phyloP scores from a whole-genome alignment of 2,113 vertebrate genomes.

The Oryzias celebensis region DNA sequence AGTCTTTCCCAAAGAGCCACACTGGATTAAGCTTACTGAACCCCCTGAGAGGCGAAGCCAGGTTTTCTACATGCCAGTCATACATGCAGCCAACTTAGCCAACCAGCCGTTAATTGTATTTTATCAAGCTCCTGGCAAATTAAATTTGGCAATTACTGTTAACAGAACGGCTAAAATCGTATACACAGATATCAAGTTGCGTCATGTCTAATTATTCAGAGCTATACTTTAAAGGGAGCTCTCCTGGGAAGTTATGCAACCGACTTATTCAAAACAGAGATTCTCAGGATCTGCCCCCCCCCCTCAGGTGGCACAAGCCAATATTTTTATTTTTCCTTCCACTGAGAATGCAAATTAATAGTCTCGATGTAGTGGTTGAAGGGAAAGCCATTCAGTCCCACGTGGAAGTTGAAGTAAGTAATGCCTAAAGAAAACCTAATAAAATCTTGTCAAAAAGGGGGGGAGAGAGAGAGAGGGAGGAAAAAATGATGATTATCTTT shows the following conservation, averaged over 20 bases:
- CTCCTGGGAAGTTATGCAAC: constrained; percentile 43
- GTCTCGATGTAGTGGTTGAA: constrained; percentile 17
- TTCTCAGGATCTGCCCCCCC: constrained; percentile 3
- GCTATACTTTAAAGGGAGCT: constrained; percentile 41
- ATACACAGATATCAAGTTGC: constrained; percentile 47
- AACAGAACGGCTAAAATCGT: constrained; percentile 44
- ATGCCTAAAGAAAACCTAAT: constrained; percentile 86
- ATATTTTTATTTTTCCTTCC: constrained; percentile 25
- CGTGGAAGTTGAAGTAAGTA: constrained; percentile 89
- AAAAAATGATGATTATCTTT: constrained; percentile 92
- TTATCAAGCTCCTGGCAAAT: constrained; percentile 73
- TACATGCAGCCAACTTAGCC: no score
- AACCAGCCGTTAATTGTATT: constrained; percentile 44
- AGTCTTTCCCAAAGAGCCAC: no score
- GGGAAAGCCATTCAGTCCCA: constrained; percentile 57
- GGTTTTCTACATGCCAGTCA: no score
- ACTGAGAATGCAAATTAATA: constrained; percentile 46
- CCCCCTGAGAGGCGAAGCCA: no score
- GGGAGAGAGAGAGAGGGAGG: background rate
- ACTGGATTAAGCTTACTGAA: no score
- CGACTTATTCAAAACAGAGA: constrained; percentile 42
- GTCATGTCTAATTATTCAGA: constrained; percentile 67
- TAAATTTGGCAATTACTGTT: constrained; percentile 71
- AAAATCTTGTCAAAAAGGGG: constrained; percentile 80
- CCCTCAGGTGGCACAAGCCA: constrained; percentile 37